Conservation (phyloP, 2,797 vertebrate species). For the Heliangelus exortis region DNA sequence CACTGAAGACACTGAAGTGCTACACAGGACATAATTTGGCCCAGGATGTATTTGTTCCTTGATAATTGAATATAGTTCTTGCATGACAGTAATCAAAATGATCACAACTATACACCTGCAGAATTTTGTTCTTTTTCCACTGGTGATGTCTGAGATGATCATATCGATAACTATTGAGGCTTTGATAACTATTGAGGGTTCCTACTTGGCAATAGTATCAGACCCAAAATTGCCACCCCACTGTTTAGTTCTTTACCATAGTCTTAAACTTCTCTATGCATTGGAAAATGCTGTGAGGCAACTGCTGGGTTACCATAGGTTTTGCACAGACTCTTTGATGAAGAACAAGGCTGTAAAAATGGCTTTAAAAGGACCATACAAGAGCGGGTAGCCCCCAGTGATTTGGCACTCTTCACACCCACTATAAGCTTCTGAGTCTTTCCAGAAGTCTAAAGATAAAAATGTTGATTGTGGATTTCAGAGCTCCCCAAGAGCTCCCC, state of each 20-base stretch:
- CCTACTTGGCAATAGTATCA: background rate
- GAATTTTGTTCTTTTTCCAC: background rate
- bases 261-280: background rate
- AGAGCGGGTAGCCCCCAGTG: background rate
- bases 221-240: background rate
- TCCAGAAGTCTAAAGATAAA: background rate
- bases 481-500: background rate
- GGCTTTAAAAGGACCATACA: background rate
- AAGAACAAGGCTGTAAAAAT: background rate
- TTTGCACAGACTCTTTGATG: rapidly evolving
- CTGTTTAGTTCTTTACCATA: background rate
- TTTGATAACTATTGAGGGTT: background rate
- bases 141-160: background rate
- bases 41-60: background rate
- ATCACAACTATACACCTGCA: background rate
- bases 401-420: background rate
- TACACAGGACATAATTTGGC: background rate
- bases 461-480: background rate
- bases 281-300: background rate
- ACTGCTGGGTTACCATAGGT: background rate
- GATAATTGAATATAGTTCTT: background rate
- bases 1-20: background rate
- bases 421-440: background rate
- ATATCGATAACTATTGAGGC: rapidly evolving
- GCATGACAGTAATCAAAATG: background rate